Percentiles rank a stretch among this genome's conserved stretches.
Conservation (phyloP, 2,113 vertebrate species). For the Desmodus rotundus region DNA sequence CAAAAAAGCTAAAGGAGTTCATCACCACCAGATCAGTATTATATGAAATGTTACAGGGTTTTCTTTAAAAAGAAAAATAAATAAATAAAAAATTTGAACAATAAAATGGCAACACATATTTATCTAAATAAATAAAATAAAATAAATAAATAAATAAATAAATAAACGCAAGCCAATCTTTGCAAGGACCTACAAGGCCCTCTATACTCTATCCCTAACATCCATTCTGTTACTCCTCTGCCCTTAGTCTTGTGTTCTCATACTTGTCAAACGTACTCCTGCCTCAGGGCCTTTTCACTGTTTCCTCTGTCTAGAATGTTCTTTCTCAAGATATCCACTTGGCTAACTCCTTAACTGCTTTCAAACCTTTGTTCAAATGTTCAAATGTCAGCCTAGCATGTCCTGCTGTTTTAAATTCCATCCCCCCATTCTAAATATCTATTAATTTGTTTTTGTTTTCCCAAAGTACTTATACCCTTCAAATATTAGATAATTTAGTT, state of each 20-base stretch:
- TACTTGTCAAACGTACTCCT: not conserved
- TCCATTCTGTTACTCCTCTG: not conserved
- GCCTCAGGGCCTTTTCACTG: not conserved
- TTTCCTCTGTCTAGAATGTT: not conserved
- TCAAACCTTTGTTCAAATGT: not conserved
- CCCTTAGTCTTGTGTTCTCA: not conserved
- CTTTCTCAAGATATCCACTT: not conserved
- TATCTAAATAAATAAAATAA: too few species aligned
- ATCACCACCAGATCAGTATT: not conserved
- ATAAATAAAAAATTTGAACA: not conserved
- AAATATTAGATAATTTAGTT: not conserved
- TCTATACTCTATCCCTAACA: not conserved
- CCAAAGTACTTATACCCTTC: not conserved
- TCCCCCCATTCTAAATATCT: not conserved
- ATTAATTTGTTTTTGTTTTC: not conserved
- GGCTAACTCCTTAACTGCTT: not conserved
- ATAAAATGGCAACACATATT: not conserved
- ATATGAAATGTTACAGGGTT: not conserved
- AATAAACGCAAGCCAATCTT: not conserved
- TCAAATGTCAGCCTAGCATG: not conserved
- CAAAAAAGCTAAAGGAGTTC: not conserved
- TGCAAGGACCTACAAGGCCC: not conserved
- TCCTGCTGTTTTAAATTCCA: not conserved
- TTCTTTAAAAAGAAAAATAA: not conserved
- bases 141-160: not conserved